These are phyloP conservation scores for Sparidentex hasta DNA, from an alignment of 2,797 vertebrate species.

Conservation along the genomic window DNA sequence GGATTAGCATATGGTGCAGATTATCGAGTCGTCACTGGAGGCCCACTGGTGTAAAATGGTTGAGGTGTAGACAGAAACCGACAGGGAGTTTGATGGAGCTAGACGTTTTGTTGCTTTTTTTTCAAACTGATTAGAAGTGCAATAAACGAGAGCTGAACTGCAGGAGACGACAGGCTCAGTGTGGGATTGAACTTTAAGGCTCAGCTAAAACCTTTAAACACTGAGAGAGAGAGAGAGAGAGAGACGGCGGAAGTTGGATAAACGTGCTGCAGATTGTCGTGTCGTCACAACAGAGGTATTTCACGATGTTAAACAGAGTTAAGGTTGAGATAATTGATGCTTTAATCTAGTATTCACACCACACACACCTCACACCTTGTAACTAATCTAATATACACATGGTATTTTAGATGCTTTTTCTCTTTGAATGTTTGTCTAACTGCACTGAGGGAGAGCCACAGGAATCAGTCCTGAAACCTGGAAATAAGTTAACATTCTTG, in stretches of 20 bases:
- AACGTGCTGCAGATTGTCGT: conserved; percentile 33
- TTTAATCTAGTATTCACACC: conserved; percentile 22
- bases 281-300: conserved; percentile 32
- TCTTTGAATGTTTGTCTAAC: background rate
- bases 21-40: conserved; percentile 38
- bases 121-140: conserved; percentile 45
- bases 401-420: background rate
- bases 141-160: conserved; percentile 37
- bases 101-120: conserved; percentile 1
- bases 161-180: conserved; percentile 32
- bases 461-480: no score
- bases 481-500: no score
- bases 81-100: conserved; percentile 15
- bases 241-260: conserved; percentile 37
- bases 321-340: conserved; percentile 7
- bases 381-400: conserved; percentile 11
- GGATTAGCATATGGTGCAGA: conserved; percentile 56
- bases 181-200: conserved; percentile 38
- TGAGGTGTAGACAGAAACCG: conserved; percentile 16
- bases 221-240: conserved; percentile 1
- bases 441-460: no score
- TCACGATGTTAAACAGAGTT: conserved; percentile 4
- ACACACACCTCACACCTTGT: background rate
- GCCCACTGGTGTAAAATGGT: conserved; percentile 27
- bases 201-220: conserved; percentile 13